phyloP scores from a whole-genome alignment of 2,797 vertebrate genomes.

The Trachurus trachurus region DNA sequence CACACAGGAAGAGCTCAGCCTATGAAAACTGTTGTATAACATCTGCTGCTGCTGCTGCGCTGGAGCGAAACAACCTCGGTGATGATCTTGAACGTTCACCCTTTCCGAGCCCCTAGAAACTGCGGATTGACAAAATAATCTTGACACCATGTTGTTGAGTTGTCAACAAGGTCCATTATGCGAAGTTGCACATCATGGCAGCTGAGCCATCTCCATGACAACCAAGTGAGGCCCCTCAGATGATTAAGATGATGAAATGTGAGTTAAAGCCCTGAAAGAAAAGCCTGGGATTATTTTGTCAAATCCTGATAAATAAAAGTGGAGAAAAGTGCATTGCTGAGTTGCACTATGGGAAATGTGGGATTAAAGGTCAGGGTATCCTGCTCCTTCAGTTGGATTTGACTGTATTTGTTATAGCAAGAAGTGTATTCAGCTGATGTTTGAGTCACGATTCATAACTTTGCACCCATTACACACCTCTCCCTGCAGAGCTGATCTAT shows the following conservation, averaged over 20 bases:
- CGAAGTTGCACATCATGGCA: no score
- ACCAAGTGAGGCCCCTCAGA: background rate
- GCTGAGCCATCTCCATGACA: background rate
- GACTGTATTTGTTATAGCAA: background rate
- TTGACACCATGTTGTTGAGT: slow-evolving; percentile 1
- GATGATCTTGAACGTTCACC: background rate
- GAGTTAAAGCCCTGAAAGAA: background rate
- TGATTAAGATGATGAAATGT: background rate
- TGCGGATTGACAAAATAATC: slow-evolving; percentile 2
- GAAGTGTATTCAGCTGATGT: background rate
- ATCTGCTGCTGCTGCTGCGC: background rate
- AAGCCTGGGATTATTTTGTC: background rate
- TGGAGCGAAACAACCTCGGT: background rate
- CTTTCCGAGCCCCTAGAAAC: background rate
- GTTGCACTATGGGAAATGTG: background rate
- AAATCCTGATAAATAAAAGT: background rate
- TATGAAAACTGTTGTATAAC: no score
- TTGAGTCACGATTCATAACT: background rate
- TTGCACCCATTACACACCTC: background rate
- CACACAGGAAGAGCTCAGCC: background rate
- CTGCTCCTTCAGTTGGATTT: background rate
- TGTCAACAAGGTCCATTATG: background rate
- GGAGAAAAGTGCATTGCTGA: background rate
- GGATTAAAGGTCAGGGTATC: background rate
- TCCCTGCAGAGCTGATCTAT: background rate